Conservation (phyloP, 2,888 invertebrate species). For the Platerodrilus igneus region DNA sequence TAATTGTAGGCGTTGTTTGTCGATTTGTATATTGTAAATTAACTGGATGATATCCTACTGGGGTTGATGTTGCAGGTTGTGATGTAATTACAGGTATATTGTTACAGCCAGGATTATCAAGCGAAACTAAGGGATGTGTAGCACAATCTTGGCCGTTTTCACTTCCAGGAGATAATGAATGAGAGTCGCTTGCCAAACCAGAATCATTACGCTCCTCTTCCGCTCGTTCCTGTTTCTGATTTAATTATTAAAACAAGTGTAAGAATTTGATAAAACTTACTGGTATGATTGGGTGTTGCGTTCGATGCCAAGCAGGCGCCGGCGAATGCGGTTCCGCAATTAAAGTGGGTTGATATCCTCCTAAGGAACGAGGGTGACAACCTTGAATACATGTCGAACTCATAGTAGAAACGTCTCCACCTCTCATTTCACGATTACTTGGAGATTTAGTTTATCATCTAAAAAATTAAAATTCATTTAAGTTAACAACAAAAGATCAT, state of each 20-base stretch:
- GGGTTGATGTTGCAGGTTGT: constrained; percentile 8
- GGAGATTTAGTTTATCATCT: constrained; percentile 10
- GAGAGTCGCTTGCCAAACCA: constrained; percentile 58
- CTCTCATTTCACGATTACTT: constrained; percentile 32
- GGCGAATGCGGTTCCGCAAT: constrained; percentile 39
- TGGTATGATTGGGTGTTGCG: constrained; percentile 32
- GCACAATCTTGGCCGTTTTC: constrained; percentile 41
- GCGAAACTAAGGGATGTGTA: constrained; percentile 5
- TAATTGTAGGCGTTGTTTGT: constrained; percentile 2
- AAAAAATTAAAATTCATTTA: constrained; percentile 10
- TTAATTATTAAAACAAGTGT: constrained; percentile 18
- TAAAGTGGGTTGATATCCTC: constrained; percentile 35
- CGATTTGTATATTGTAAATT: constrained; percentile 35
- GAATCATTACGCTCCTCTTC: constrained; percentile 54
- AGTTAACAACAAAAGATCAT: constrained; percentile 6
- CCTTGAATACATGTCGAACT: constrained; percentile 37
- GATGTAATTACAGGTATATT: too few species aligned
- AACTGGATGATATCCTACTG: constrained; percentile 32
- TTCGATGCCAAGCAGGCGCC: constrained; percentile 39
- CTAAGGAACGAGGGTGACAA: constrained; percentile 32
- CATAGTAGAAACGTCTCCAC: constrained; percentile 36
- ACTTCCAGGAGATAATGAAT: constrained; percentile 57
- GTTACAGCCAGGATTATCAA: too few species aligned
- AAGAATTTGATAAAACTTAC: constrained; percentile 30
- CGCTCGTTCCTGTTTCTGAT: constrained; percentile 56